Percentiles rank a stretch among this genome's conserved stretches.
Conservation (phyloP, 30 jellyfish, hydroid and myxozoan genomes). For the Aurelia sp. region DNA sequence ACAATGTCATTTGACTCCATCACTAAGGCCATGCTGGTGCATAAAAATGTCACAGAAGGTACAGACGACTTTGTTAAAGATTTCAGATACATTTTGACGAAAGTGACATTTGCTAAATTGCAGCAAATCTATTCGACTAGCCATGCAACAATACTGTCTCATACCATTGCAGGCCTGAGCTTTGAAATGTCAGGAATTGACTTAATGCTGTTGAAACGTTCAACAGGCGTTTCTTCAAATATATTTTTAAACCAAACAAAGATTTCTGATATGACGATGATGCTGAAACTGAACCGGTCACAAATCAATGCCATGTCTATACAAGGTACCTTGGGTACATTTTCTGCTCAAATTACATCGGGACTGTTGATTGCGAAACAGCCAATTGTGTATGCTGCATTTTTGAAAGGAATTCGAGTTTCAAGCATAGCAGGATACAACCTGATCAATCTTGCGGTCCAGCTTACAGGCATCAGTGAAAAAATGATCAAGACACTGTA, state of each 20-base stretch:
- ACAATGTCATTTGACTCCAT: slow-evolving; percentile 21
- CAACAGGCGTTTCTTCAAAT: too few species aligned
- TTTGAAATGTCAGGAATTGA: slow-evolving; percentile 13
- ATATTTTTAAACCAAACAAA: too few species aligned
- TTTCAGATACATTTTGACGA: background rate
- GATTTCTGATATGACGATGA: background rate
- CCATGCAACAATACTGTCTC: background rate
- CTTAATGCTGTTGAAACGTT: background rate
- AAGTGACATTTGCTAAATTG: slow-evolving; percentile 12
- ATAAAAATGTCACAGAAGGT: slow-evolving; percentile 6
- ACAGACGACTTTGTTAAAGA: background rate
- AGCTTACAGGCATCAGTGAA: background rate
- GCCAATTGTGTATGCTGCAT: slow-evolving; percentile 13
- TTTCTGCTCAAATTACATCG: background rate
- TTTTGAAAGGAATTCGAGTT: background rate
- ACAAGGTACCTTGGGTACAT: background rate
- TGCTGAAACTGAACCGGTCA: background rate
- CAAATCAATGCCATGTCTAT: background rate
- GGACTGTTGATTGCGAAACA: background rate
- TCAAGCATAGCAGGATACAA: background rate
- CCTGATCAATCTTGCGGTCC: background rate
- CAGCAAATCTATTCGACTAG: background rate
- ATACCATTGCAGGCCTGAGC: background rate
- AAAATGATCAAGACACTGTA: background rate
- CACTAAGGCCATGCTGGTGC: background rate